Percentiles rank a stretch among this genome's conserved stretches.
phyloP scores from a whole-genome alignment of 2,888 invertebrate species.

The Alloplasta piceator region DNA sequence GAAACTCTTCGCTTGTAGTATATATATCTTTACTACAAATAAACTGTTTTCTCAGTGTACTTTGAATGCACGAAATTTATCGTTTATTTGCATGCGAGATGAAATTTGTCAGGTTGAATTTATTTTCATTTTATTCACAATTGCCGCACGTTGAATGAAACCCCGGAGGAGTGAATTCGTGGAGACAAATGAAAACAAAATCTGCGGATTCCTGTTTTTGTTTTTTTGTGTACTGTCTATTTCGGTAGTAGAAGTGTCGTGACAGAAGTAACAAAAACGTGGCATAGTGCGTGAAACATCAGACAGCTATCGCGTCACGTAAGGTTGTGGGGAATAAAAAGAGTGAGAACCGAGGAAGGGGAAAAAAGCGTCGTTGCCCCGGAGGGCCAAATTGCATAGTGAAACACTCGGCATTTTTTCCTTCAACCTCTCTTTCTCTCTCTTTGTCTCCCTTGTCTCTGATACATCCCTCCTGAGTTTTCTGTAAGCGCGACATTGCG shows the following conservation, averaged over 20 bases:
- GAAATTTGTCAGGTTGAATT: background rate
- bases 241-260: conserved; percentile 16
- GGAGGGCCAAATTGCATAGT: conserved; percentile 61
- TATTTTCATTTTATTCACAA: background rate
- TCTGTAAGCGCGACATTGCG: conserved; percentile 11
- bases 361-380: conserved; percentile 42
- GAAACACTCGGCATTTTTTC: conserved; percentile 62
- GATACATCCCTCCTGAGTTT: conserved; percentile 13
- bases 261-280: conserved; percentile 23
- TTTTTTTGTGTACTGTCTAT: conserved; percentile 11
- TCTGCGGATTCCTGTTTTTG: conserved; percentile 14
- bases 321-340: conserved; percentile 33
- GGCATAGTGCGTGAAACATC: conserved; percentile 24
- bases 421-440: conserved; percentile 18
- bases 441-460: conserved; percentile 17
- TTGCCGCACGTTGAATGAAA: background rate
- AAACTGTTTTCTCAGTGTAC: no score
- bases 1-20: no score
- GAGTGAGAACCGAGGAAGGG: conserved; percentile 1
- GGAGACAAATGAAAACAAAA: conserved; percentile 12
- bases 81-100: background rate
- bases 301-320: conserved; percentile 46
- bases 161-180: background rate
- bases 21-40: no score
- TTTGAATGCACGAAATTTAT: conserved; percentile 11